These are phyloP conservation scores for Heliopora coerulea DNA, from an alignment of 92 coral and sea anemone genomes.

Conservation along the genomic window DNA sequence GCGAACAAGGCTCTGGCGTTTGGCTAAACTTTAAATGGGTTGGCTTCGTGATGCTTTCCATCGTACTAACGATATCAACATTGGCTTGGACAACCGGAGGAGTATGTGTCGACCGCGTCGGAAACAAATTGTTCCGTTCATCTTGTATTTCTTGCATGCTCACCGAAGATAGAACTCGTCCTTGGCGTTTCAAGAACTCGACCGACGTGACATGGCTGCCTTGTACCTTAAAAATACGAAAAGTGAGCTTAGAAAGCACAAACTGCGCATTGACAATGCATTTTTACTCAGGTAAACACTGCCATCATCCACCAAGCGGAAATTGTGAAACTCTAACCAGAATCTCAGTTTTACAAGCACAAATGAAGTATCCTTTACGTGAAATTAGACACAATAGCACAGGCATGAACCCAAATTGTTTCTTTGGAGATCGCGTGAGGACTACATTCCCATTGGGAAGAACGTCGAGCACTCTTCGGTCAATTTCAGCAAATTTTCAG, in stretches of 20 bases:
- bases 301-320: neutral
- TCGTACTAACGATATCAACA: neutral
- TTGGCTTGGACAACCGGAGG: neutral
- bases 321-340: neutral
- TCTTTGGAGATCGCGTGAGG: neutral
- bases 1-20: too few relatives aligned
- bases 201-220: neutral
- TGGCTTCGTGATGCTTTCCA: neutral
- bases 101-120: neutral
- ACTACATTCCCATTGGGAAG: neutral
- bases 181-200: neutral
- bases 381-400: neutral
- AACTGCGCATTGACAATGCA: neutral
- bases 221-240: neutral
- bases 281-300: neutral
- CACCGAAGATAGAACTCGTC: neutral
- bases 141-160: neutral
- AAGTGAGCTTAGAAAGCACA: neutral
- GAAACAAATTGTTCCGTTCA: neutral
- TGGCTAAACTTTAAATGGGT: neutral
- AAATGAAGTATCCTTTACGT: neutral
- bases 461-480: neutral
- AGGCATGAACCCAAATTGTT: neutral
- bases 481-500: neutral
- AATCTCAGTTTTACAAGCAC: neutral